Evolutionary conservation across 1,140 invertebrate genomes (phyloP).

Genomic region (Chrysomallon squamiferum): DNA sequence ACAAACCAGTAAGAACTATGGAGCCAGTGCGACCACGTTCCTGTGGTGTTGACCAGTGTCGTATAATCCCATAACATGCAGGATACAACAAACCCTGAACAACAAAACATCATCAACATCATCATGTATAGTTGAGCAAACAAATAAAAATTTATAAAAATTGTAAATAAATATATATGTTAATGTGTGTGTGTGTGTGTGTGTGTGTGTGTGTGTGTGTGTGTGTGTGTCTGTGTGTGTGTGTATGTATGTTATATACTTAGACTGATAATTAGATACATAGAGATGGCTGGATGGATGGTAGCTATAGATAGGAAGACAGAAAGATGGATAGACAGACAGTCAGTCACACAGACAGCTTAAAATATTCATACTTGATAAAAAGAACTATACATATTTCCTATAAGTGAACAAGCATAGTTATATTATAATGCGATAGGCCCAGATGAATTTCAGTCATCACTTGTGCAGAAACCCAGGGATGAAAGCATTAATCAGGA

Average conservation of each 20-base stretch:
- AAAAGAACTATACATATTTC: no score
- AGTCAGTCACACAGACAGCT: no score
- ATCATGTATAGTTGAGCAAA: neutral
- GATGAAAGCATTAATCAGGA: neutral
- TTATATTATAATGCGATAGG: no score
- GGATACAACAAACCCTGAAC: slow-evolving; percentile 44
- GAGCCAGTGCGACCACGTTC: slow-evolving; percentile 36
- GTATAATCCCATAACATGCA: slow-evolving; percentile 36
- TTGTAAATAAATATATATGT: no score
- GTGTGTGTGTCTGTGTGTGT: neutral
- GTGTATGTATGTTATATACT: neutral
- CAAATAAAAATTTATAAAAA: neutral
- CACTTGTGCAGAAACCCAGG: neutral
- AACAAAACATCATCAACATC: neutral
- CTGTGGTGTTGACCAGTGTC: slow-evolving; percentile 40
- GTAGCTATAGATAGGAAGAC: no score
- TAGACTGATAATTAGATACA: neutral
- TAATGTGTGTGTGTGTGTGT: neutral
- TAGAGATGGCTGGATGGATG: no score
- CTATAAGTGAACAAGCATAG: no score
- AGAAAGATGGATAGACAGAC: no score
- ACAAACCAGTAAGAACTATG: slow-evolving; percentile 35
- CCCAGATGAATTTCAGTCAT: no score
- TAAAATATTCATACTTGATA: no score
- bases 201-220: neutral